A percentile compares a stretch with the other conserved stretches of the same genome.
These are phyloP conservation scores for Cirrhinus molitorella DNA, from an alignment of 2,797 vertebrate species.

Conservation along the genomic window DNA sequence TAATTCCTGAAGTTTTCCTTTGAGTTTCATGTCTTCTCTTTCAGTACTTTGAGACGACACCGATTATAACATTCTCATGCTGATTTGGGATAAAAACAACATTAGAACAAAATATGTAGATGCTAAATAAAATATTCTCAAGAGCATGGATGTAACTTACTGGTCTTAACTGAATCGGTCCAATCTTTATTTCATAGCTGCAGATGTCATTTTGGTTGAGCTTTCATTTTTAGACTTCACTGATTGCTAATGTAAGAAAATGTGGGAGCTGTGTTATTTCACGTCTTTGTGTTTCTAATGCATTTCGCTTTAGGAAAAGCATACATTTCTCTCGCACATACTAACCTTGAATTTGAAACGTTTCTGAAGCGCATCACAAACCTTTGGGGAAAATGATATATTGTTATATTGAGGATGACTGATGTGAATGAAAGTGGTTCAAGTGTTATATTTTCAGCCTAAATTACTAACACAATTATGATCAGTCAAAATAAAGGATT, in stretches of 20 bases:
- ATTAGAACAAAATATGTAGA: neutral
- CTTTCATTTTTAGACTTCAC: slow-evolving; percentile 44
- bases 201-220: slow-evolving; percentile 42
- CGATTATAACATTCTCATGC: neutral
- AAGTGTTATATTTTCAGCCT: neutral
- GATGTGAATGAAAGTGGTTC: neutral
- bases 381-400: slow-evolving; percentile 65
- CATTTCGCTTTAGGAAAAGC: neutral
- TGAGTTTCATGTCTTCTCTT: neutral
- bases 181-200: slow-evolving; percentile 39
- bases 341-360: slow-evolving; percentile 64
- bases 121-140: neutral
- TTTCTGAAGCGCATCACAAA: slow-evolving; percentile 68
- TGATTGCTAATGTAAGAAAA: slow-evolving; percentile 56
- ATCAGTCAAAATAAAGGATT: neutral
- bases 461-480: neutral
- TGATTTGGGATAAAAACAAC: neutral
- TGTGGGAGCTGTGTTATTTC: neutral
- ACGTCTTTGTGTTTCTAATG: neutral
- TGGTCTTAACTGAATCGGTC: slow-evolving; percentile 10
- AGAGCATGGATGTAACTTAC: slow-evolving; percentile 14
- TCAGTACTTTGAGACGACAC: neutral
- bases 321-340: slow-evolving; percentile 6
- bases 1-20: neutral
- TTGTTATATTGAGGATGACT: neutral